Evolutionary conservation across 2,113 vertebrate genomes (phyloP), one percentile per base, ranked within the genome.

Genomic region (Oreocharis arfaki): DNA sequence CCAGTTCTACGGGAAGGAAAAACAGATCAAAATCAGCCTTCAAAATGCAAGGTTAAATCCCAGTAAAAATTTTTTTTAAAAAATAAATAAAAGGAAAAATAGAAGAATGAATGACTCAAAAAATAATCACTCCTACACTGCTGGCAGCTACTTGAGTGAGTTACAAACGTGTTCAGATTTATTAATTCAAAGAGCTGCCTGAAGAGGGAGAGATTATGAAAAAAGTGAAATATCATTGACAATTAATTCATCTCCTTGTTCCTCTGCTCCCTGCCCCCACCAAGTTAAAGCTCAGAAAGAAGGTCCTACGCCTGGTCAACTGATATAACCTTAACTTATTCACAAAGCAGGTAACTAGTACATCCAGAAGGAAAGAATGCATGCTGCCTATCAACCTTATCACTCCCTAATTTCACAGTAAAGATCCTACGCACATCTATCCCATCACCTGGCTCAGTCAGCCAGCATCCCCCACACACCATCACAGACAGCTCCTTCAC

Each of bases 381-480:
- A 33, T 16, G 4, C 39, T 44, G 13, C 8, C 41, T 23, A 10
- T 26, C 10, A 4, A 16, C 22, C 9, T 18, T 3, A 4, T 33
- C 28, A 5, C 46, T 50, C 33, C 26, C 9, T 16, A 10, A 13
- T 42, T 53, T 46, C 63, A 23, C 17, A 6, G 10, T 5, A 10
- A 22, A 50, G 16, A 22, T 13, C 17, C 9, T 52, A 24, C 46
- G 16, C 28, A 8, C n/a, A 16, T 6, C 16, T 35, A 2, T 26
- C 16, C 7, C 46, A 18, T 7, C 17, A 9, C 32, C 37, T 4
- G 9, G 17, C 60, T 53, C 10, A 1, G 8, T 4, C 47, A 64
- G 56, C 37, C 42, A 12, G 13, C 18, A 1, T 26, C 37, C 42
- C 11, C 5, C 50, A 2, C 0, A 0, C 5, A 8, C 1, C 26